Conservation (phyloP, 2,797 vertebrate genomes). For the Paramormyrops hopkinsi region DNA sequence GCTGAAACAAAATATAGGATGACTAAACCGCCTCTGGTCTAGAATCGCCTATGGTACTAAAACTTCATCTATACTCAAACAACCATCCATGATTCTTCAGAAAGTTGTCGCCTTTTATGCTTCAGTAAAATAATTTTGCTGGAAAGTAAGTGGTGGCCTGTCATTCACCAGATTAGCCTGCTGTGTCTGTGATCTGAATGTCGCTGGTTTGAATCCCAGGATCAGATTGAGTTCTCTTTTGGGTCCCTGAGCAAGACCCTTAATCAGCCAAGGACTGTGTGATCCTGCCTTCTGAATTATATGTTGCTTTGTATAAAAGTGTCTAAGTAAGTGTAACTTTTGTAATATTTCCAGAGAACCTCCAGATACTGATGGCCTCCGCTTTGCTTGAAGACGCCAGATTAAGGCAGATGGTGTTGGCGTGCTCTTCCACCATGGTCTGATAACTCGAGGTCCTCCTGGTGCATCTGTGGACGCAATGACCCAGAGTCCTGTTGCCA, state of each 20-base stretch:
- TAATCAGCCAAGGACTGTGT: not conserved
- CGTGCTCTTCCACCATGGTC: not conserved
- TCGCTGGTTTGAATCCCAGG: not conserved
- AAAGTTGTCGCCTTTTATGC: not conserved
- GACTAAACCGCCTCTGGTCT: not conserved
- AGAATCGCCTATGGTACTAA: not conserved
- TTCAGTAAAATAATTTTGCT: not conserved
- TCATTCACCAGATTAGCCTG: not conserved
- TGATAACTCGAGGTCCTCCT: not conserved
- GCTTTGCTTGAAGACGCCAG: not conserved
- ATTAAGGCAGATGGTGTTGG: not conserved
- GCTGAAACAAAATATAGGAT: not conserved
- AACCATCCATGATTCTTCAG: not conserved
- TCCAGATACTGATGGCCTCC: not conserved
- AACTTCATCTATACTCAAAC: not conserved
- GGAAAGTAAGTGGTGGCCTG: not conserved
- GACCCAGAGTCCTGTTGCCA: not conserved
- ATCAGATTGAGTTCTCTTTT: not conserved
- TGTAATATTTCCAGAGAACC: not conserved
- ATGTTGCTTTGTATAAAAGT: not conserved
- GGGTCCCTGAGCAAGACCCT: not conserved
- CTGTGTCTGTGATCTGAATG: not conserved
- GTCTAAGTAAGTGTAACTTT: not conserved
- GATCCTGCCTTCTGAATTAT: not conserved
- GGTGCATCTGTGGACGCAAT: constrained; percentile 13